These are phyloP conservation scores for Macrotis lagotis DNA, from an alignment of 2,113 vertebrate genomes.

Conservation along the genomic window DNA sequence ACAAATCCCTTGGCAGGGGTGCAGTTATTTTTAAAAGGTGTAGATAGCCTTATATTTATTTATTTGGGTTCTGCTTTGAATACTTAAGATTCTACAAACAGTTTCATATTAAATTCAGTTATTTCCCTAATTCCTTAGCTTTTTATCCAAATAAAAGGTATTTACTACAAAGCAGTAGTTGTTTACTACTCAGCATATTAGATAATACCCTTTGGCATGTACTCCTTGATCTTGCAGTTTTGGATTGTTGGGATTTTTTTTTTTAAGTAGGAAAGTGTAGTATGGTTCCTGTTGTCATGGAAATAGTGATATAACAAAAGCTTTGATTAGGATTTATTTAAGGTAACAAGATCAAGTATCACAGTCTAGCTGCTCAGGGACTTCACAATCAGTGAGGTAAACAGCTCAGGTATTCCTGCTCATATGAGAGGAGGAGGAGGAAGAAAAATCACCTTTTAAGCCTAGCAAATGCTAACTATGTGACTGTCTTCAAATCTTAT, in stretches of 20 bases:
- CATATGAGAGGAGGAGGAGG: background rate
- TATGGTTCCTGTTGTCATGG: constrained; percentile 63
- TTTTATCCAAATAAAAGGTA: background rate
- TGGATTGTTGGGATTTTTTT: constrained; percentile 27
- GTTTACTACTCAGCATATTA: background rate
- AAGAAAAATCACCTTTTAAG: background rate
- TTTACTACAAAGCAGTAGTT: constrained; percentile 6
- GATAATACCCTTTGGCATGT: constrained; percentile 55
- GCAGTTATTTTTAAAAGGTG: background rate
- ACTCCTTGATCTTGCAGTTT: constrained; percentile 33
- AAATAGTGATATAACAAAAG: constrained; percentile 54
- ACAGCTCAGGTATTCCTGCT: background rate
- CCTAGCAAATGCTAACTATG: background rate
- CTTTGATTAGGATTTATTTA: background rate
- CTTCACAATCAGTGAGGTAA: constrained; percentile 6
- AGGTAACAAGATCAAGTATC: background rate
- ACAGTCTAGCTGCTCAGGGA: constrained; percentile 18
- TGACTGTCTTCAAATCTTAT: background rate
- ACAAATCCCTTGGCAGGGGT: constrained; percentile 4
- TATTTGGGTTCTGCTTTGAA: background rate
- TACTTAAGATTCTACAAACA: constrained; percentile 37
- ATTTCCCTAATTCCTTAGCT: constrained; percentile 30
- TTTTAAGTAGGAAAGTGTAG: constrained; percentile 62
- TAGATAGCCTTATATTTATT: constrained; percentile 27
- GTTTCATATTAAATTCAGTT: background rate